phyloP scores from a whole-genome alignment of 2,888 invertebrate genomes.

The Ctenicera cuprea region DNA sequence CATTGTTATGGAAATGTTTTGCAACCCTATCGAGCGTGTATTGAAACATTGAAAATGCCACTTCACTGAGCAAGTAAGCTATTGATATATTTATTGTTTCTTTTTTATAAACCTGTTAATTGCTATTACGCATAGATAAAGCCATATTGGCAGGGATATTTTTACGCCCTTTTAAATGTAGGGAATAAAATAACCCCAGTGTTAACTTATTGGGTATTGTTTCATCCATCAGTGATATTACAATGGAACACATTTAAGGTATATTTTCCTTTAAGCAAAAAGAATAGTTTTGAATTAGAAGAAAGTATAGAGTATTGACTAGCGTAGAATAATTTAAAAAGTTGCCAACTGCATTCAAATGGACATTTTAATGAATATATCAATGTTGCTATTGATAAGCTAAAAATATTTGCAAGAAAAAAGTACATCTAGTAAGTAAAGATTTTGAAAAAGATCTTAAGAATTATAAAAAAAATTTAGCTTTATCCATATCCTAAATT shows the following conservation, averaged over 20 bases:
- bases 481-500: no score
- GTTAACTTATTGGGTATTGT: background rate
- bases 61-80: constrained; percentile 4
- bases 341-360: no score
- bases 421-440: no score
- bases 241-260: background rate
- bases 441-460: no score
- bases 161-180: constrained; percentile 16
- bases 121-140: constrained; percentile 9
- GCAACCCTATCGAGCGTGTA: background rate
- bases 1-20: constrained; percentile 17
- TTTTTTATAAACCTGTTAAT: constrained; percentile 32
- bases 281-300: no score
- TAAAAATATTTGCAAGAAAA: no score
- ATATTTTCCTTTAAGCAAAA: no score
- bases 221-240: constrained; percentile 28
- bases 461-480: no score
- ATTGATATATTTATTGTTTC: constrained; percentile 8
- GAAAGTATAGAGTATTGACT: no score
- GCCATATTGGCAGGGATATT: constrained; percentile 15
- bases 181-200: constrained; percentile 4
- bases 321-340: no score
- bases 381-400: no score
- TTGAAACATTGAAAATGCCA: background rate
- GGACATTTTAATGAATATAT: no score